Base-by-base conservation (phyloP, 2,797 vertebrate genomes). In the Hoplostethus mediterraneus region DNA sequence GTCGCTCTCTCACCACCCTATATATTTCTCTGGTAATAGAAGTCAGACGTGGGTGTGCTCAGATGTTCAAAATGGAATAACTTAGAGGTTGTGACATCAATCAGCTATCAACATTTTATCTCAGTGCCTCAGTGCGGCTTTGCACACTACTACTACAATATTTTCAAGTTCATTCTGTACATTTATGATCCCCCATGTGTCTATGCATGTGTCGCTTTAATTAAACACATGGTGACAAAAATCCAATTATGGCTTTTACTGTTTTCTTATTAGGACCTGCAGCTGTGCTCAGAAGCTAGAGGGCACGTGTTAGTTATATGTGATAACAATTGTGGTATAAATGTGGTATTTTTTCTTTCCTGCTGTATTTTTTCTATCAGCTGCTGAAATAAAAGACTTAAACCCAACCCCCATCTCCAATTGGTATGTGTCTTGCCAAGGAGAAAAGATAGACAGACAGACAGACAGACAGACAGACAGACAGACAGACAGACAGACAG, bases 231-330 rank as follows among this genome's bases (percentile, higher is more conserved):
- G 56, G 28, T 73, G 67, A 70, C 82, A 53, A 77, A 79, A 71
- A 75, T 85, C 33, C 10, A 75, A 85, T 86, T 53, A 70, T 0
- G 45, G 30, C 66, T 72, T 78, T 85, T 87, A 73, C 30, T 67
- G 56, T 82, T 79, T 87, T 86, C 63, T 76, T 72, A 84, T 83
- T 72, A 87, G 76, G 52, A 84, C 76, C 83, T 51, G 63, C 71
- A 83, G 84, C 62, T 72, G 44, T 6, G 38, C 69, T 89, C 63
- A 71, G 54, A 75, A 63, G 59, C 66, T 64, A 48, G 40, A 54
- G 77, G 79, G 45, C 38, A 57, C 49, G 55, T 68, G 72, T 90
- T 85, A 83, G 86, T 28, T 28, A 28, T 28, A 28, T 28, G 28
- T 28, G 28, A 28, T 28, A 28, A 28, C 28, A 28, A 28, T 28